Base-by-base conservation (phyloP, 2,113 vertebrate genomes). In the Anoplopoma fimbria region DNA sequence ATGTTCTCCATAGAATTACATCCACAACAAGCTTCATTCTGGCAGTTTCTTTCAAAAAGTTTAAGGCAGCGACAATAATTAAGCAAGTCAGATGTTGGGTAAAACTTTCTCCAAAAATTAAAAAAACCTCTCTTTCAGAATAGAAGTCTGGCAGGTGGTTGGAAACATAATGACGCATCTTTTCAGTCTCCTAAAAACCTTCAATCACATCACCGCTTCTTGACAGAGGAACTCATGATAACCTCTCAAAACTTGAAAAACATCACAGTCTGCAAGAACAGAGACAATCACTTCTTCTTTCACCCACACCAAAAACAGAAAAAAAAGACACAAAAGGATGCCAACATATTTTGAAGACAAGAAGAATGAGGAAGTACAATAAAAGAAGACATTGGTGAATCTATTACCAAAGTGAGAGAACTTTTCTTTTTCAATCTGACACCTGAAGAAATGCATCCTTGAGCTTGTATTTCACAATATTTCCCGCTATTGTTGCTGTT, bases 131-230 rank as follows among this genome's bases (percentile, higher is more conserved):
- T 7, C 12, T 36, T 33, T 17, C 9, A 17, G 10, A 4, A 6
- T 36, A 1, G 69, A 33, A 25, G n/a, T 69, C 58, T 79, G 75
- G 27, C 70, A 84, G 76, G 63, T 63, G 69, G 19, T 27, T 55
- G 45, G 45, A 69, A n/a, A 74, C 47, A 21, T 29, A 75, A 68
- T 27, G 55, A 33, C 1, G 25, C 71, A 75, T 62, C 72, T 62
- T 40, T 42, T 75, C n/a, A n/a, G n/a, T n/a, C 70, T 36, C 64
- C 69, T 62, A 75, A 36, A n/a, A 79, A 74, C 57, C 57, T 64
- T 47, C 40, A 15, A 42, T 42, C 45, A 33, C 51, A 55, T 75
- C 71, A n/a, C 31, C 36, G 74, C 63, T 14, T 49, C 2, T 6
- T 51, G 69, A 63, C 70, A 55, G 45, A 69, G 13, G 29, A 67